Conservation (phyloP, 2,797 vertebrate species). For the Eleutherodactylus coqui region DNA sequence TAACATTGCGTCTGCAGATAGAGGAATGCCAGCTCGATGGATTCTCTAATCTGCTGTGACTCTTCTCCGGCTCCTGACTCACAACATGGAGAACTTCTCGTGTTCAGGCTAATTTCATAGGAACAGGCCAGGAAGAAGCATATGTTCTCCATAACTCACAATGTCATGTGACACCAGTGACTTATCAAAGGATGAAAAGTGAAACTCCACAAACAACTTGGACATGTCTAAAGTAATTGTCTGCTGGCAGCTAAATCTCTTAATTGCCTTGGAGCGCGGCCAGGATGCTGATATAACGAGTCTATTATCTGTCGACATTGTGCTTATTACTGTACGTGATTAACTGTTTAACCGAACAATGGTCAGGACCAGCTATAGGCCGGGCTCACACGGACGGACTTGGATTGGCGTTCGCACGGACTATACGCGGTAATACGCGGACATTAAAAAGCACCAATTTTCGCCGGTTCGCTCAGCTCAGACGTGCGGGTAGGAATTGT, state of each 20-base stretch:
- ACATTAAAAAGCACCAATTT: too few species aligned
- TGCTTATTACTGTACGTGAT: neutral
- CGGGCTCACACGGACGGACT: too few species aligned
- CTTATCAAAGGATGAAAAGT: neutral
- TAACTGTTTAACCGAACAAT: neutral
- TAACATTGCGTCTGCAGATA: too few species aligned
- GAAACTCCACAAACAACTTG: neutral
- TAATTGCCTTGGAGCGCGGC: constrained; percentile 1
- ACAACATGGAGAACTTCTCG: neutral
- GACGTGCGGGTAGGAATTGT: too few species aligned
- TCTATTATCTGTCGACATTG: neutral
- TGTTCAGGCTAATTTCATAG: neutral
- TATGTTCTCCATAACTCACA: constrained; percentile 43
- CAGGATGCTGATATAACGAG: neutral
- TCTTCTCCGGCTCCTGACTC: neutral
- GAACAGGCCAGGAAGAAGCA: neutral
- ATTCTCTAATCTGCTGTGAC: neutral
- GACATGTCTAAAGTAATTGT: neutral
- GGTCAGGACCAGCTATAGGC: too few species aligned
- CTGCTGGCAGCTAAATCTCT: neutral
- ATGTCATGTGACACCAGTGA: neutral
- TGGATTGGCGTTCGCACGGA: too few species aligned
- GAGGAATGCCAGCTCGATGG: neutral
- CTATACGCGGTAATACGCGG: too few species aligned
- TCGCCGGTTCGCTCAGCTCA: too few species aligned